These are phyloP conservation scores for Cactoblastis cactorum DNA, from an alignment of 2,888 invertebrate species.

Conservation along the genomic window DNA sequence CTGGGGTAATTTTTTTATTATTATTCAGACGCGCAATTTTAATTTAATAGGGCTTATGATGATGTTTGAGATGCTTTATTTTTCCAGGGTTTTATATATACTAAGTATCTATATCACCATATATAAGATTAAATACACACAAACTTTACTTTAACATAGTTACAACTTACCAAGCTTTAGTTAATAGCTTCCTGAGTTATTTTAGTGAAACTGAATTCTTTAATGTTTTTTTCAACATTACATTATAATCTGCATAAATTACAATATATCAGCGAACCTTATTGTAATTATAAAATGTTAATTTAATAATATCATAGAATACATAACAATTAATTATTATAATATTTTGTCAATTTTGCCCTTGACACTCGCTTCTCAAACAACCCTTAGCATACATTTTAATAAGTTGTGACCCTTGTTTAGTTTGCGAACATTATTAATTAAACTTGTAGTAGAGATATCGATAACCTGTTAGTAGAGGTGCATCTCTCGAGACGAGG, in stretches of 20 bases:
- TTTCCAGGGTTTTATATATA: too few species aligned
- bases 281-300: too few species aligned
- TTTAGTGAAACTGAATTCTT: too few species aligned
- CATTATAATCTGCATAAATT: too few species aligned
- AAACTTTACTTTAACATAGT: too few species aligned
- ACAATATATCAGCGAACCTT: too few species aligned
- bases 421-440: conserved; percentile 36
- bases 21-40: background rate
- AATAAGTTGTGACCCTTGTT: conserved; percentile 31
- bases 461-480: conserved; percentile 26
- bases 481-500: conserved; percentile 5
- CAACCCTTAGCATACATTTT: conserved; percentile 4
- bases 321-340: background rate
- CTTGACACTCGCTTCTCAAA: background rate
- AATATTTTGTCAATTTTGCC: background rate
- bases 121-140: too few species aligned
- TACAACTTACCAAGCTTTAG: too few species aligned
- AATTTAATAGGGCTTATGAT: background rate
- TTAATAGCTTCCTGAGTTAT: too few species aligned
- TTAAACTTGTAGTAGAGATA: conserved; percentile 32
- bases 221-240: too few species aligned
- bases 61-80: background rate
- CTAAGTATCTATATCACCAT: too few species aligned
- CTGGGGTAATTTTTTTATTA: background rate
- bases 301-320: too few species aligned